Evolutionary conservation across 2,797 vertebrate species (phyloP), one percentile per base, ranked within the genome.

Genomic region (Microcaecilia unicolor): DNA sequence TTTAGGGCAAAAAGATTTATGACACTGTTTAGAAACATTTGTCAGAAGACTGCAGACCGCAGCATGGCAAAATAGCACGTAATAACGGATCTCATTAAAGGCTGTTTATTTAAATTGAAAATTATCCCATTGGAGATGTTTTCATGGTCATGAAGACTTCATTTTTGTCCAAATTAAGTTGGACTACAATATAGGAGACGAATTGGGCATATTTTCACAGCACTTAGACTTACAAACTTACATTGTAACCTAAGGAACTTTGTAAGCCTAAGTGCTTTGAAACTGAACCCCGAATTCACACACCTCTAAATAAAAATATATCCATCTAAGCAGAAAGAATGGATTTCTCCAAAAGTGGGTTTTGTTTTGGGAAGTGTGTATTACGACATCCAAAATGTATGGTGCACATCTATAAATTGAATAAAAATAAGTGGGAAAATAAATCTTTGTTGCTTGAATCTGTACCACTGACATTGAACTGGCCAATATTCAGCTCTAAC

Each of bases 31-130:
- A 64, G 60, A 64, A 69, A 67, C 46, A 41, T 33, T 43, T 67
- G 49, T 58, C 58, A 58, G 40, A 37, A 26, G 44, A 67, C 51
- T 54, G 53, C 67, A 3, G 72, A 70, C 55, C 58, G 57, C 42
- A 64, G 63, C 67, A 64, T 44, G 74, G 66, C 57, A 57, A 45
- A 61, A 59, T 61, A 58, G 49, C 58, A 53, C 69, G 58, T 65
- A 74, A 68, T 64, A 72, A 73, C 67, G 76, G 68, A 72, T 74
- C 61, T 76, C 61, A 68, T 74, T 72, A 75, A 61, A 41, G 1
- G n/a, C 41, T 70, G 65, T 70, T 76, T 79, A 74, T 76, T 76
- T 74, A 69, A 70, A 74, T 69, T 51, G 50, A 67, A 59, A 50
- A 68, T 72, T 72, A 76, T 60, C 49, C 72, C 64, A 64, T 59